Evolutionary conservation across 2,888 invertebrate genomes (phyloP).

Genomic region (Netelia melanura): DNA sequence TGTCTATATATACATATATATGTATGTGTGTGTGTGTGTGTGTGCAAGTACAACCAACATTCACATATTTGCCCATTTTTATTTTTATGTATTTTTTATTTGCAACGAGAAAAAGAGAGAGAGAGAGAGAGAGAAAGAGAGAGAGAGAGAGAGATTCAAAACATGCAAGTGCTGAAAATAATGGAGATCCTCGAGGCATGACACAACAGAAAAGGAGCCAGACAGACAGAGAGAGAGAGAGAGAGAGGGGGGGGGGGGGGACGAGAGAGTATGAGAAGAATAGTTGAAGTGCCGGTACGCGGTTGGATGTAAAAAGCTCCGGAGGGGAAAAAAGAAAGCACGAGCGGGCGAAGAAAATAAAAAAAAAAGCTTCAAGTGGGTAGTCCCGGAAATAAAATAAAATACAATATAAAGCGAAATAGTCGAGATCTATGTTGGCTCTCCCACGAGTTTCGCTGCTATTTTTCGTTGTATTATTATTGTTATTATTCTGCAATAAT

Average conservation of each 20-base stretch:
- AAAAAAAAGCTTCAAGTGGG: constrained; percentile 36
- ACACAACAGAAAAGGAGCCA: constrained; percentile 8
- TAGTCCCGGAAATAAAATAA: constrained; percentile 31
- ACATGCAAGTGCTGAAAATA: constrained; percentile 54
- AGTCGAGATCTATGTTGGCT: not conserved
- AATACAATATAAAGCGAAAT: constrained; percentile 14
- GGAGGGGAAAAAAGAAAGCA: constrained; percentile 19
- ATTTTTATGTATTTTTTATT: constrained; percentile 1
- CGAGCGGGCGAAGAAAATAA: constrained; percentile 24
- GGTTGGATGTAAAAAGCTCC: constrained; percentile 37
- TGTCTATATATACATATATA: not conserved
- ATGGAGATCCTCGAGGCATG: constrained; percentile 54
- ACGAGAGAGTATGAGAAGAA: constrained; percentile 26
- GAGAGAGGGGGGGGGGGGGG: not conserved
- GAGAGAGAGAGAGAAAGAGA: not conserved
- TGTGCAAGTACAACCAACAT: not conserved
- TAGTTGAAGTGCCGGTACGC: constrained; percentile 17
- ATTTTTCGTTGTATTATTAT: constrained; percentile 1
- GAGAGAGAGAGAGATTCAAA: constrained; percentile 24
- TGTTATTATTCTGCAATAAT: not conserved
- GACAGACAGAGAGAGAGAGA: too few relatives aligned
- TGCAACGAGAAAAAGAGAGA: not conserved
- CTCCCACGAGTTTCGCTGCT: not conserved
- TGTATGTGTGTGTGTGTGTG: not conserved
- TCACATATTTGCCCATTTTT: not conserved